Base-by-base conservation (phyloP, 2,797 vertebrate species). In the Poecilia gillii region DNA sequence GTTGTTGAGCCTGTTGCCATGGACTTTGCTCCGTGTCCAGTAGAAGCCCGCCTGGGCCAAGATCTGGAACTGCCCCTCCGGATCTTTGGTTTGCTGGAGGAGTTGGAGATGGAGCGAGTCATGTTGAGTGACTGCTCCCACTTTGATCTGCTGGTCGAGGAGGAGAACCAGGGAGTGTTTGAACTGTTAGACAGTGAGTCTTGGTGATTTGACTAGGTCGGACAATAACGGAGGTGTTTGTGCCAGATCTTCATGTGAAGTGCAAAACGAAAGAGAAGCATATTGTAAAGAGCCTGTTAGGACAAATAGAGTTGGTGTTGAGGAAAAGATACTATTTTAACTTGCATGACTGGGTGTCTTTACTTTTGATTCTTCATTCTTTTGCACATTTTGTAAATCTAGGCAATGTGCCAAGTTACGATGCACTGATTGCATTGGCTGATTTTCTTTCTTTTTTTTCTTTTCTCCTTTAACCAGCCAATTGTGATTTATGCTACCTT, bases 41-140 rank as follows among this genome's bases (percentile, higher is more conserved):
- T 99, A 53, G 98, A 99, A 83, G 96, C 96, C 0, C 93, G 90
- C 1, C 88, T 99, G 64, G 97, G 97, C 47, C 90, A 94, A 81
- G 86, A 84, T 25, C 87, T 99, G 87, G 97, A 99, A 81, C 95
- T 99, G 77, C 98, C 98, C 0, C 94, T 99, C 75, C 92, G 94
- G 84, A 97, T 99, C 77, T 97, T 94, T 0, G 97, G 98, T 18
- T 82, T 96, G 1, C 91, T 96, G 71, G 94, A 90, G 45, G 91
- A 93, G 45, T 94, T 91, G 31, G 94, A 89, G 57, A 92, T 81
- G 0, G 92, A 97, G 87, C 92, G 90, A 0, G 96, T 97, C 51
- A 96, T 96, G 39, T 90, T 99, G 74, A 99, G 96, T 0, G 98
- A 99, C 95, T 99, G 99, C 89, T 99, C 98, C 4, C 97, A 98